Conservation (phyloP, 2,888 invertebrate species). For the Scaptodrosophila latifasciaeformis region DNA sequence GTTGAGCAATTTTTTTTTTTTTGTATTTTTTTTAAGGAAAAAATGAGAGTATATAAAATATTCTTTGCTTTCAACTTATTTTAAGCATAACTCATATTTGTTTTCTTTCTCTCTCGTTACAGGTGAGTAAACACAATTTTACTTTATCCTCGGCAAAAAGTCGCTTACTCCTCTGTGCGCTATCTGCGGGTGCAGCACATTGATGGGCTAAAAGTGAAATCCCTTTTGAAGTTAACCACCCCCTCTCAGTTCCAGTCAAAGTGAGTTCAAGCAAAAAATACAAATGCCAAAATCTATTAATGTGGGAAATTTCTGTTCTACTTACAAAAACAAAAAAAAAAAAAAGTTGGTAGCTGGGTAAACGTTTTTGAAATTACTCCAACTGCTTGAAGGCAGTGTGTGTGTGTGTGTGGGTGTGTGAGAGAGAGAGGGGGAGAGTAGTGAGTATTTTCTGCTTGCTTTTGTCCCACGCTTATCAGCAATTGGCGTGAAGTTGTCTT, state of each 20-base stretch:
- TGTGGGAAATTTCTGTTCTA: conserved; percentile 14
- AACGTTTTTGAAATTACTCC: too few species aligned
- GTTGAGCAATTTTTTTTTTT: too few species aligned
- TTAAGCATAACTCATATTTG: conserved; percentile 21
- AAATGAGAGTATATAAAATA: too few species aligned
- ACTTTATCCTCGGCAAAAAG: too few species aligned
- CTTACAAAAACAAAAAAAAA: too few species aligned
- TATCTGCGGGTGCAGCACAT: conserved; percentile 25
- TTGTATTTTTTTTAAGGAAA: not conserved
- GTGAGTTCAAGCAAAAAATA: conserved; percentile 38
- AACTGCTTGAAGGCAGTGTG: too few species aligned
- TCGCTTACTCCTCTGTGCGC: too few species aligned
- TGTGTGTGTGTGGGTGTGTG: not conserved
- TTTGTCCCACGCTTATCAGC: too few species aligned
- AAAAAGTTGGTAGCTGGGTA: too few species aligned
- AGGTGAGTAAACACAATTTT: conserved; percentile 60
- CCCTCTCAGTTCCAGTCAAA: conserved; percentile 18
- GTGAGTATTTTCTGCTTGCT: too few species aligned
- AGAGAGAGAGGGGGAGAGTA: not conserved
- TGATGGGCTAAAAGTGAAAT: conserved; percentile 47
- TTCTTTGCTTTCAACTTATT: conserved; percentile 6
- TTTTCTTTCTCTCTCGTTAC: conserved; percentile 29
- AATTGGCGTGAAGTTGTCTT: conserved; percentile 1
- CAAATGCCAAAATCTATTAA: conserved; percentile 43
- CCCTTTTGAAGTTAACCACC: conserved; percentile 45